Conservation (phyloP, 2,113 vertebrate species). For the Malurus alboscapulatus region DNA sequence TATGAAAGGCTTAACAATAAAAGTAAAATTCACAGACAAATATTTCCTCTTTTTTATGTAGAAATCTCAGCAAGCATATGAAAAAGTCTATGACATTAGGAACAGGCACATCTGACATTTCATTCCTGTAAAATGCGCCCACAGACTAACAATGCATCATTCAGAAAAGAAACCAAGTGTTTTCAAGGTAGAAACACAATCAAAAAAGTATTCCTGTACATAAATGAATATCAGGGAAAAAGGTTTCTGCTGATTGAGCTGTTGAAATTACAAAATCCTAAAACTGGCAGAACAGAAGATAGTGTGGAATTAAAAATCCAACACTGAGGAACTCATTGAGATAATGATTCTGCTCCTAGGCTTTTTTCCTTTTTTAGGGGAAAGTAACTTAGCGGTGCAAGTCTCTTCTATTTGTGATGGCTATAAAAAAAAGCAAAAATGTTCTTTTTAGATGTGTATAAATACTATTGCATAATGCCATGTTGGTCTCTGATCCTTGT, state of each 20-base stretch:
- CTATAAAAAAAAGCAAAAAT: background rate
- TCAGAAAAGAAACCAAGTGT: background rate
- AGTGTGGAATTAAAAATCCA: constrained; percentile 17
- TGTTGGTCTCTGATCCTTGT: background rate
- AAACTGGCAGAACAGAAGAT: background rate
- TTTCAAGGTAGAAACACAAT: background rate
- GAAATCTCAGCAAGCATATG: background rate
- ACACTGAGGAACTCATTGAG: background rate
- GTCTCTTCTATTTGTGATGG: background rate
- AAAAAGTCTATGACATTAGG: background rate
- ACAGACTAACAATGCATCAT: background rate
- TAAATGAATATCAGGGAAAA: background rate
- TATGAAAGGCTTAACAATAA: background rate
- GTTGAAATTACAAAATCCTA: background rate
- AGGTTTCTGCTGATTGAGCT: background rate
- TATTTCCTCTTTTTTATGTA: background rate
- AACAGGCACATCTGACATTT: background rate
- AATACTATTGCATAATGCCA: background rate
- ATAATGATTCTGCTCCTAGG: background rate
- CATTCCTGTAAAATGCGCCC: background rate
- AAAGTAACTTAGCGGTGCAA: background rate
- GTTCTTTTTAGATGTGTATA: background rate
- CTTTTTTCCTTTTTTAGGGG: background rate
- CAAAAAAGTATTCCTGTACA: background rate
- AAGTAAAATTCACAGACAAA: background rate